phyloP scores from a whole-genome alignment of 2,797 vertebrate species.

The Heliangelus exortis region DNA sequence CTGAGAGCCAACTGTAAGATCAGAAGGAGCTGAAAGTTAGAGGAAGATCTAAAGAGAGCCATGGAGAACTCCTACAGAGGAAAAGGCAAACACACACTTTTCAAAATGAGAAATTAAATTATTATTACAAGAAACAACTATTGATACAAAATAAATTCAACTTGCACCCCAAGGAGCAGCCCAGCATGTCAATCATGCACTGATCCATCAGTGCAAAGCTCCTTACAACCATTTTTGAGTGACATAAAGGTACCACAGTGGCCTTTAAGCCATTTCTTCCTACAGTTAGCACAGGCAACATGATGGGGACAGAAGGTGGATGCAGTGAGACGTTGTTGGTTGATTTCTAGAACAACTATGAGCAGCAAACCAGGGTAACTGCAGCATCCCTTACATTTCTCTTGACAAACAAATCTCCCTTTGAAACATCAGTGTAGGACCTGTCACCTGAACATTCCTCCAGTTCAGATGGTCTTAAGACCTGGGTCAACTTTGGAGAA shows the following conservation, averaged over 20 bases:
- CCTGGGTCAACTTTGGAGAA: neutral
- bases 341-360: neutral
- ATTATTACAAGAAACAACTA: neutral
- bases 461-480: neutral
- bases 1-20: neutral
- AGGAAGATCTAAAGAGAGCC: neutral
- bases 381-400: neutral
- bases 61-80: neutral
- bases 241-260: neutral
- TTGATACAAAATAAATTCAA: neutral
- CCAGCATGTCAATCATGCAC: neutral
- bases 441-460: neutral
- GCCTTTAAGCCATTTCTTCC: neutral
- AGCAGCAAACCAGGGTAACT: neutral
- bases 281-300: neutral
- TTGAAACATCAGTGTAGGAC: neutral
- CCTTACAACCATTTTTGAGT: neutral
- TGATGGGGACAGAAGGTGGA: neutral
- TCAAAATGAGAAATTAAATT: neutral
- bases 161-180: neutral
- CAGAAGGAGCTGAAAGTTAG: neutral
- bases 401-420: neutral
- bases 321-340: neutral
- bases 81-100: neutral
- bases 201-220: neutral